Conservation (phyloP, 2,113 vertebrate species). For the Climacteris rufus region DNA sequence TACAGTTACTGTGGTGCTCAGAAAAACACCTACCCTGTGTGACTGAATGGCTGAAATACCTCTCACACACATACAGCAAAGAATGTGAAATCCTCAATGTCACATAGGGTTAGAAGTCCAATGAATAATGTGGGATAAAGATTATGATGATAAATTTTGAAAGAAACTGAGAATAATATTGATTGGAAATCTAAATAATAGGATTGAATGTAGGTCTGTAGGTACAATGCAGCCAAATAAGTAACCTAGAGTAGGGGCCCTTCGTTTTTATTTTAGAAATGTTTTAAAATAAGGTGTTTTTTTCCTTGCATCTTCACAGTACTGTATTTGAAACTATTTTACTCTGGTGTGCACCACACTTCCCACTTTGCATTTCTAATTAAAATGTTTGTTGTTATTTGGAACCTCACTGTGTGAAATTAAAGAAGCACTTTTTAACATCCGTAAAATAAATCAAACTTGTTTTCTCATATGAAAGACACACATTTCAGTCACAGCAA, state of each 20-base stretch:
- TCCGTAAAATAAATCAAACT: slow-evolving; percentile 85
- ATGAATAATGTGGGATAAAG: neutral
- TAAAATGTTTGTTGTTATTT: slow-evolving; percentile 86
- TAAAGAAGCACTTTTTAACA: slow-evolving; percentile 85
- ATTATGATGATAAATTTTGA: neutral
- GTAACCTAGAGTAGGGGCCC: neutral
- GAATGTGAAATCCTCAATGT: neutral
- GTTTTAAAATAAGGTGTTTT: neutral
- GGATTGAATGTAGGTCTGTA: neutral
- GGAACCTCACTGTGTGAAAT: slow-evolving; percentile 85
- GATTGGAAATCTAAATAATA: slow-evolving; percentile 5
- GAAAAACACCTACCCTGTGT: neutral
- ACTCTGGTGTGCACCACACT: slow-evolving; percentile 71
- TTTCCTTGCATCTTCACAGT: neutral
- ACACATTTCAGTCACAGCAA: slow-evolving; percentile 88
- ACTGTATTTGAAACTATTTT: neutral
- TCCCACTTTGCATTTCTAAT: slow-evolving; percentile 78
- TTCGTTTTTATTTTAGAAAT: slow-evolving; percentile 5
- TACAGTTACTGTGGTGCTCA: neutral
- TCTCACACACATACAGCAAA: neutral
- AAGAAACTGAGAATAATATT: slow-evolving; percentile 1
- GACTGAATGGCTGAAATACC: slow-evolving; percentile 10
- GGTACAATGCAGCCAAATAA: neutral
- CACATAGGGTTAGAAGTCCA: neutral
- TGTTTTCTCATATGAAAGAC: slow-evolving; percentile 75